Percentiles rank a stretch among this genome's conserved stretches.
Evolutionary conservation across 1,140 invertebrate species (phyloP).

Genomic region (Ooceraea biroi): DNA sequence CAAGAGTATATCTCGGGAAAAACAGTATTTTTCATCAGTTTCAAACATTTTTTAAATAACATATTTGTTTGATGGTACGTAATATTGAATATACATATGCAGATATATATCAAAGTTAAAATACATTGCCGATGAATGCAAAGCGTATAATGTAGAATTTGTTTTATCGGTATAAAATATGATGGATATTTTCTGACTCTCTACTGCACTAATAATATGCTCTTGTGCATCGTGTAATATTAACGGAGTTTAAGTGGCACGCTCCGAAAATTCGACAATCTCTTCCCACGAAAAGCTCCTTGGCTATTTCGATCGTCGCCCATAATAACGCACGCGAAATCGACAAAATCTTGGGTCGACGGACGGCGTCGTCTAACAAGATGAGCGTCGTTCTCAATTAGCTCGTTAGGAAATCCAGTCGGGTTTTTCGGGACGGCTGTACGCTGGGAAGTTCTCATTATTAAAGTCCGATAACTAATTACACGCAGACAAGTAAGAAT

Average conservation of each 20-base stretch:
- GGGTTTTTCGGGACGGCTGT: conserved; percentile 26
- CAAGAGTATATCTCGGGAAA: too few species aligned
- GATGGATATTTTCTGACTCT: not conserved
- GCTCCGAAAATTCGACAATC: not conserved
- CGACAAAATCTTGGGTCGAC: conserved; percentile 28
- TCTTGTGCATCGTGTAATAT: not conserved
- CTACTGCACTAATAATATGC: not conserved
- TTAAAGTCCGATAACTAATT: conserved; percentile 53
- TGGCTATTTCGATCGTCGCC: conserved; percentile 5
- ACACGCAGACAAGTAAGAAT: conserved; percentile 49
- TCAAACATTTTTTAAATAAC: not conserved
- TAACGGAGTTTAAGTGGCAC: not conserved
- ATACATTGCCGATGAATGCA: not conserved
- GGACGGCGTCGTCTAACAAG: conserved; percentile 28
- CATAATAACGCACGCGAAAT: conserved; percentile 30
- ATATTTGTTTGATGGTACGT: too few species aligned
- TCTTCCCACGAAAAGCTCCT: not conserved
- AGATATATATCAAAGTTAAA: conserved; percentile 1
- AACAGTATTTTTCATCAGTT: not conserved
- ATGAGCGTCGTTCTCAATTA: conserved; percentile 51
- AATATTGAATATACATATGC: not conserved
- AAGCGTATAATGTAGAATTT: conserved; percentile 2
- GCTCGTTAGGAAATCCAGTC: conserved; percentile 37
- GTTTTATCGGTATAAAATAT: not conserved
- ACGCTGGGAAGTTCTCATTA: conserved; percentile 36